Evolutionary conservation across 2,797 vertebrate genomes (phyloP).

Genomic region (Netta rufina): DNA sequence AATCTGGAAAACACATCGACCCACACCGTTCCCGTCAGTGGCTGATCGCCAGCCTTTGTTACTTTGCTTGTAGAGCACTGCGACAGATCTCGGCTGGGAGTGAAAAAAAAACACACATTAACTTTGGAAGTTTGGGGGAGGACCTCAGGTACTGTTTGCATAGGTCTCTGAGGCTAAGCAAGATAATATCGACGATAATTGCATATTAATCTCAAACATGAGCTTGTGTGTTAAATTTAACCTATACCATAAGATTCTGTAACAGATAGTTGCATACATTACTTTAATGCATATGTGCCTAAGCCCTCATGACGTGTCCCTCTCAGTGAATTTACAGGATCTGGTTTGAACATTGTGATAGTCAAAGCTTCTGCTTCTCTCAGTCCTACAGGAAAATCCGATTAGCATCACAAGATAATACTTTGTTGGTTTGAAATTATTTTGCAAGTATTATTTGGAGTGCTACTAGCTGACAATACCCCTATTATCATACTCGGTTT

Average conservation of each 20-base stretch:
- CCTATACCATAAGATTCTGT: background rate
- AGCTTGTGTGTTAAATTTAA: background rate
- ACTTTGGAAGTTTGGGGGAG: background rate
- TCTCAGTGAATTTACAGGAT: background rate
- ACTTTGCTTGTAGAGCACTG: background rate
- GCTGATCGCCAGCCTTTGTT: background rate
- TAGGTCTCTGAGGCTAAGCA: background rate
- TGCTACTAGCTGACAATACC: background rate
- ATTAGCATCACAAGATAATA: background rate
- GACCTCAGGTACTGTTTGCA: background rate
- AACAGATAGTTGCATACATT: background rate
- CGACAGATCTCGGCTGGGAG: background rate
- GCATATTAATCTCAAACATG: background rate
- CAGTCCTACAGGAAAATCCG: background rate
- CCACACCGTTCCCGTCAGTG: background rate
- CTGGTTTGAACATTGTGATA: background rate
- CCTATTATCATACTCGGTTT: background rate
- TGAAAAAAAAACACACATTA: background rate
- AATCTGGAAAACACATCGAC: background rate
- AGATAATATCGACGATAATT: background rate
- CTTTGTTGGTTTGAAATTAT: background rate
- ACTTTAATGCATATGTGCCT: background rate
- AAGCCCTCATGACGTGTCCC: background rate
- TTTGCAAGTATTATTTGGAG: background rate
- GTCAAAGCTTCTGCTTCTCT: background rate